These are phyloP conservation scores for Prionailurus bengalensis DNA, from an alignment of 2,113 vertebrate genomes.

Conservation along the genomic window DNA sequence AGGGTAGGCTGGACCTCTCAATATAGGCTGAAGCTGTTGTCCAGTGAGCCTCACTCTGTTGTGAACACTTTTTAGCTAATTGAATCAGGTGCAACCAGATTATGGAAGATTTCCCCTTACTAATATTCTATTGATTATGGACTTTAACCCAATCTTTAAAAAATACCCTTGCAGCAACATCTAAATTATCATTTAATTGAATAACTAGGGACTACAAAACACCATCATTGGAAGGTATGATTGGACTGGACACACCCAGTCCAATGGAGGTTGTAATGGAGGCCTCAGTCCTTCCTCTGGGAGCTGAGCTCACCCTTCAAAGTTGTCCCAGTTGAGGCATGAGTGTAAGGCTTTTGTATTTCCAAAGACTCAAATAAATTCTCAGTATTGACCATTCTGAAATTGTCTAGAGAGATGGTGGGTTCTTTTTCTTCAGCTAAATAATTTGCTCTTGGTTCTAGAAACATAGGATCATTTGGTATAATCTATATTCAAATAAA, in stretches of 20 bases:
- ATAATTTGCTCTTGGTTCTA: not conserved
- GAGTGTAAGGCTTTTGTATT: fast-evolving
- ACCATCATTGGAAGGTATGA: not conserved
- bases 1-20: fast-evolving
- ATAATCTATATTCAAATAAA: not conserved
- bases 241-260: not conserved
- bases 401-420: not conserved
- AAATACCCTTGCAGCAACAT: not conserved
- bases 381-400: not conserved
- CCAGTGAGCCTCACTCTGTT: not conserved
- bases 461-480: not conserved
- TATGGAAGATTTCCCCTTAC: not conserved
- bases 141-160: not conserved
- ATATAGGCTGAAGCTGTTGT: not conserved
- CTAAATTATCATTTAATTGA: not conserved
- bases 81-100: not conserved
- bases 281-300: not conserved
- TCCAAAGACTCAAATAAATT: not conserved
- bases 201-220: not conserved
- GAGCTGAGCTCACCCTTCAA: not conserved
- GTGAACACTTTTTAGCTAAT: not conserved
- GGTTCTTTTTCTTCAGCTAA: not conserved
- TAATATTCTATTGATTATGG: not conserved
- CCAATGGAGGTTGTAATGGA: not conserved
- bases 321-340: not conserved